phyloP scores from a whole-genome alignment of 2,888 invertebrate genomes.

The Athalia rosae region DNA sequence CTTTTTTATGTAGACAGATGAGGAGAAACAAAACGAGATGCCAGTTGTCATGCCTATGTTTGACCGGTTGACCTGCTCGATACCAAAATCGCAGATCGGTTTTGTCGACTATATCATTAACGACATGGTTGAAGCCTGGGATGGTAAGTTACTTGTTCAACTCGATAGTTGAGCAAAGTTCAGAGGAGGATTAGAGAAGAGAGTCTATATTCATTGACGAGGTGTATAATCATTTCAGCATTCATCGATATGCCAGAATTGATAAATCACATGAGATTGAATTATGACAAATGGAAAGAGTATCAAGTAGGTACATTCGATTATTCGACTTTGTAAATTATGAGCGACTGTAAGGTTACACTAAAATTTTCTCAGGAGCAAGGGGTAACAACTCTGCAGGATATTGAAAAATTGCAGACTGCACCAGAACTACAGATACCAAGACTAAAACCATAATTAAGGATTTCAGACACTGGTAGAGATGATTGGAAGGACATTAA shows the following conservation, averaged over 20 bases:
- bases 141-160: conserved; percentile 79
- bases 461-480: background rate
- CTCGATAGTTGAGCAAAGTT: background rate
- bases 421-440: conserved; percentile 62
- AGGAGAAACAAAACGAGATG: conserved; percentile 90
- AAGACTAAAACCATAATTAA: conserved; percentile 41
- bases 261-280: conserved; percentile 87
- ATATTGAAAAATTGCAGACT: conserved; percentile 77
- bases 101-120: conserved; percentile 98
- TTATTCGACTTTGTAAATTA: background rate
- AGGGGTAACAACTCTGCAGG: conserved; percentile 83
- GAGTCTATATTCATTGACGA: too few relatives aligned
- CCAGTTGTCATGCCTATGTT: conserved; percentile 99
- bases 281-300: conserved; percentile 95
- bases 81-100: conserved; percentile 97
- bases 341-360: background rate
- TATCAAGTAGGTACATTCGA: conserved; percentile 75
- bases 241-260: conserved; percentile 96
- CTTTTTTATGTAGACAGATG: conserved; percentile 84
- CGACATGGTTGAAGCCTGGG: conserved; percentile 98
- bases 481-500: too few relatives aligned
- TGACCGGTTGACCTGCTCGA: conserved; percentile 94
- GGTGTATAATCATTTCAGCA: conserved; percentile 76
- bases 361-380: conserved; percentile 73
- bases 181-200: background rate